Evolutionary conservation across 2,113 vertebrate species (phyloP).

Genomic region (Gorsachius goisagi): DNA sequence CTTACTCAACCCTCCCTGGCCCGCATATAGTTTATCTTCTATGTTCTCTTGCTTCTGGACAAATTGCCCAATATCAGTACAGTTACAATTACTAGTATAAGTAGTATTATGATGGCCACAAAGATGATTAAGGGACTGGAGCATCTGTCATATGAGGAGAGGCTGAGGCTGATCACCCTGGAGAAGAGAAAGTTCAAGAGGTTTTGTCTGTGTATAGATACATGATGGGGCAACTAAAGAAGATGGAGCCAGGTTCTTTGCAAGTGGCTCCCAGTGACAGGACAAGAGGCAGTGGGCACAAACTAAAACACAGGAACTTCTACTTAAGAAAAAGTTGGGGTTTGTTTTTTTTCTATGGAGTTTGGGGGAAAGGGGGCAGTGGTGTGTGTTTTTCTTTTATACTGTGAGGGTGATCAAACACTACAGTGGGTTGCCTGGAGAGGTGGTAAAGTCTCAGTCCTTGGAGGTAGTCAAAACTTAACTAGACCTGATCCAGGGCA

Average conservation of each 20-base stretch:
- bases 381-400: neutral
- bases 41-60: neutral
- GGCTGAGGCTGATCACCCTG: neutral
- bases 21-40: neutral
- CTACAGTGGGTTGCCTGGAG: neutral
- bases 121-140: neutral
- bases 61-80: neutral
- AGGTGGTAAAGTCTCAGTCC: neutral
- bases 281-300: neutral
- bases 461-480: neutral
- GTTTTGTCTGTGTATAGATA: neutral
- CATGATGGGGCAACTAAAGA: neutral
- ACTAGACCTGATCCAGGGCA: accelerated
- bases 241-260: neutral
- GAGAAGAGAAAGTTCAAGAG: neutral
- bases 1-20: neutral
- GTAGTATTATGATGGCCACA: neutral
- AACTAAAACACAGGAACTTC: neutral
- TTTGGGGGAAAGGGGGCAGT: accelerated
- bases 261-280: neutral
- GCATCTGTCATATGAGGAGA: neutral
- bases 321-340: neutral
- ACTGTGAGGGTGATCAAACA: neutral
- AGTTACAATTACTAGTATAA: neutral
- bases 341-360: neutral